These are phyloP conservation scores for Phytoseiulus persimilis DNA, from an alignment of 2,888 invertebrate genomes.

Conservation along the genomic window DNA sequence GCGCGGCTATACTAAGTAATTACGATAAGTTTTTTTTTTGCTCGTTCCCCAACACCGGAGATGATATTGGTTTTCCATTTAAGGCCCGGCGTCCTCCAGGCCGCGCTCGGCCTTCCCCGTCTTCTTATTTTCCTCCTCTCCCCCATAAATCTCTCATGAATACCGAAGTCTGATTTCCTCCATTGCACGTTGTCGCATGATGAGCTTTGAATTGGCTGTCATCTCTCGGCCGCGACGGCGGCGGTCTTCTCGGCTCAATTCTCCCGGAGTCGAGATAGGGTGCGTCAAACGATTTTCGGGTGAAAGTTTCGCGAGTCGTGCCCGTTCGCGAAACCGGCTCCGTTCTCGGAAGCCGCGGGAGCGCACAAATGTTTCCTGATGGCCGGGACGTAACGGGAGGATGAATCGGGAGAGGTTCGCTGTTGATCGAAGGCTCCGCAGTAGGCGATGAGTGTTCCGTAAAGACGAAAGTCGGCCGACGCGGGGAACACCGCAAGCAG, in stretches of 20 bases:
- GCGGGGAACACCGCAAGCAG: neutral
- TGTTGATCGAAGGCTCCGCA: too few relatives aligned
- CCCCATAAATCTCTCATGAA: neutral
- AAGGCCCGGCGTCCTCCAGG: neutral
- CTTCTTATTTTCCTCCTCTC: neutral
- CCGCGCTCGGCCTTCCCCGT: neutral
- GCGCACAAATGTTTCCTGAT: too few relatives aligned
- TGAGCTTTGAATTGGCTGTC: conserved; percentile 5
- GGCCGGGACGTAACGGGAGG: too few relatives aligned
- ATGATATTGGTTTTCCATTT: conserved; percentile 5
- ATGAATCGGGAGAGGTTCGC: too few relatives aligned
- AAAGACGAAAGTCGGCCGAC: neutral
- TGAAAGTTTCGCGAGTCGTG: neutral
- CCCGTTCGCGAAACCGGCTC: too few relatives aligned
- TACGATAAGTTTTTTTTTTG: neutral
- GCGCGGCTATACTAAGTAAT: neutral
- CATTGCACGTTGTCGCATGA: neutral
- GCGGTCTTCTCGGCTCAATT: neutral
- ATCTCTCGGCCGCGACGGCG: neutral
- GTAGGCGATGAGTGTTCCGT: neutral
- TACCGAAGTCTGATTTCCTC: neutral
- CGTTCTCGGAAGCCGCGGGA: too few relatives aligned
- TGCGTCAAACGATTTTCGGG: neutral
- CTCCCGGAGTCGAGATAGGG: neutral
- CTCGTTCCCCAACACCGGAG: neutral